Percentiles rank a stretch among this genome's conserved stretches.
Evolutionary conservation across 2,113 vertebrate species (phyloP).

Genomic region (Mohoua ochrocephala): DNA sequence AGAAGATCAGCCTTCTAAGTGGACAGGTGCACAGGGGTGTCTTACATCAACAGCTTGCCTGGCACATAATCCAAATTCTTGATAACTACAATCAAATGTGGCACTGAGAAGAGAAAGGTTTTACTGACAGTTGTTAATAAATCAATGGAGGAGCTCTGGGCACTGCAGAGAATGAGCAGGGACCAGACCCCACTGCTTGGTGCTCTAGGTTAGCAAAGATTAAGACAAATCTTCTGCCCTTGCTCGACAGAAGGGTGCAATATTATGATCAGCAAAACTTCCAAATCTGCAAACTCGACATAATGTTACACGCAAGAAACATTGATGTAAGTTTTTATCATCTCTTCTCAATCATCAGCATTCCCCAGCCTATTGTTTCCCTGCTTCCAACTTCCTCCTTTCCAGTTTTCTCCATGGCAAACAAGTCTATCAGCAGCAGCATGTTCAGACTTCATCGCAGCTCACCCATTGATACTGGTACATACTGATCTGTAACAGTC

Average conservation of each 20-base stretch:
- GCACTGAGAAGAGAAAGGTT: background rate
- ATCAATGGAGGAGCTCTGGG: background rate
- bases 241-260: background rate
- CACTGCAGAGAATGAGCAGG: background rate
- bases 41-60: background rate
- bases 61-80: background rate
- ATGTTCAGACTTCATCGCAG: background rate
- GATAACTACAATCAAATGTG: background rate
- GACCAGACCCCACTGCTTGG: background rate
- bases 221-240: background rate
- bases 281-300: background rate
- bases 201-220: background rate
- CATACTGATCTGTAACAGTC: background rate
- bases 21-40: conserved; percentile 43
- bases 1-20: background rate
- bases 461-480: background rate
- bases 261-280: background rate
- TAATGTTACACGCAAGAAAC: background rate
- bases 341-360: conserved; percentile 9
- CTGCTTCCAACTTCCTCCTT: background rate
- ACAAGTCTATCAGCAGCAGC: background rate
- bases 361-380: background rate
- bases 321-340: background rate
- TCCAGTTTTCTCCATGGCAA: background rate
- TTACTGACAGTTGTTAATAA: background rate